Evolutionary conservation across 1,140 invertebrate genomes (phyloP).

Genomic region (Hypsibius dujardini): DNA sequence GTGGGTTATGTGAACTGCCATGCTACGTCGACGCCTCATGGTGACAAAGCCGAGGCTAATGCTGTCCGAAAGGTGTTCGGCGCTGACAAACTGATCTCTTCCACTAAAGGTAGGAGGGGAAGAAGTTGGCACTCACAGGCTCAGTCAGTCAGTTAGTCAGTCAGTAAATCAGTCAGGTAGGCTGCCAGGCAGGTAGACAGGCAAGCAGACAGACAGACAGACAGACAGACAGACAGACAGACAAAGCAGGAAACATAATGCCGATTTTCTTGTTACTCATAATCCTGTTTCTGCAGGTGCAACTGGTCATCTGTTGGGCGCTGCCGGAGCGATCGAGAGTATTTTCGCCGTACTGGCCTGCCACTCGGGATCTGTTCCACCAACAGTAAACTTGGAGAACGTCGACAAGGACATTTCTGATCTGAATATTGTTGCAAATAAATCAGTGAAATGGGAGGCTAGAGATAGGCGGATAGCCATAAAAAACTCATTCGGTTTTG

Average conservation of each 20-base stretch:
- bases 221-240: too few species aligned
- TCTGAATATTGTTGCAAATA: constrained; percentile 52
- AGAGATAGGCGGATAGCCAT: constrained; percentile 49
- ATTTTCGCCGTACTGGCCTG: constrained; percentile 65
- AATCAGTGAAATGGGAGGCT: constrained; percentile 41
- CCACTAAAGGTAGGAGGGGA: too few species aligned
- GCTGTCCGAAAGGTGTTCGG: constrained; percentile 49
- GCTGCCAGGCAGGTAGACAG: too few species aligned
- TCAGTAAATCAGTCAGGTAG: too few species aligned
- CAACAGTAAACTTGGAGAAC: constrained; percentile 70
- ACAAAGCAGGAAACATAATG: too few species aligned
- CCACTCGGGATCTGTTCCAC: constrained; percentile 54
- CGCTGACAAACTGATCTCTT: neutral
- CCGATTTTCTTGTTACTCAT: too few species aligned
- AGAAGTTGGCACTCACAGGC: too few species aligned
- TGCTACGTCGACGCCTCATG: constrained; percentile 88
- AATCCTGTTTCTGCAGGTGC: constrained; percentile 41
- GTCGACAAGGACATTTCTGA: constrained; percentile 40
- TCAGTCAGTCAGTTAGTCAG: too few species aligned
- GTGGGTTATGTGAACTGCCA: constrained; percentile 86
- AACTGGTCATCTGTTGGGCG: constrained; percentile 81
- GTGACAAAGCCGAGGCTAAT: constrained; percentile 69
- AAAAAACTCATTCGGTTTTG: constrained; percentile 97
- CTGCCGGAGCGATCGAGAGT: constrained; percentile 79
- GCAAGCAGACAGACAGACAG: too few species aligned